Evolutionary conservation across 2,113 vertebrate genomes (phyloP).

Genomic region (Madoqua kirkii): DNA sequence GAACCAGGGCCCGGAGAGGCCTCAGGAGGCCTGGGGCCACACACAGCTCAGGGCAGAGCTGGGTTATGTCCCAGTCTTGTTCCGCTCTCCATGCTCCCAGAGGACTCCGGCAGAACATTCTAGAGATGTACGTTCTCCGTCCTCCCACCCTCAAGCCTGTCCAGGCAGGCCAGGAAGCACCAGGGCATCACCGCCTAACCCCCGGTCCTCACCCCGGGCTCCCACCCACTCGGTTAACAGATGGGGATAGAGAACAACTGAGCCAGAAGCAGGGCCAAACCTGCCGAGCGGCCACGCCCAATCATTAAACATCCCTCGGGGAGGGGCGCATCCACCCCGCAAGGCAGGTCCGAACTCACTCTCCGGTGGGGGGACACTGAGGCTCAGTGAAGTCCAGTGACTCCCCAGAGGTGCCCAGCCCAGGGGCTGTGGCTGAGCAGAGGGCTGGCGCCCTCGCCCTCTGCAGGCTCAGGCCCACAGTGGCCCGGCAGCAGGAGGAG

Average conservation of each 20-base stretch:
- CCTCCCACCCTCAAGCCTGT: background rate
- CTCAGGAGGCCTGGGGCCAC: background rate
- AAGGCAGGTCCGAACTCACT: background rate
- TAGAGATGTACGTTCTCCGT: no score
- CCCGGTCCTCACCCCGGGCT: accelerated
- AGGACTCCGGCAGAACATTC: background rate
- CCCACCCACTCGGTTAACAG: background rate
- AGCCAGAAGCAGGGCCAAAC: background rate
- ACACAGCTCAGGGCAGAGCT: background rate
- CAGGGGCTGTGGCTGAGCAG: background rate
- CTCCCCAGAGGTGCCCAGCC: background rate
- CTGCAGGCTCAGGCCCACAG: background rate
- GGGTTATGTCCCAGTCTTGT: background rate
- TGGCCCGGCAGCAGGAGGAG: background rate
- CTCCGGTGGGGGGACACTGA: background rate
- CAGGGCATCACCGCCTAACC: background rate
- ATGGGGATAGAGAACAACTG: accelerated
- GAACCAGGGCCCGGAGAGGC: background rate
- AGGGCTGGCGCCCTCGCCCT: background rate
- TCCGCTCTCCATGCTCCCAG: background rate
- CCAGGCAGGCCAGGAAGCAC: background rate
- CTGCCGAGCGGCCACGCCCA: accelerated
- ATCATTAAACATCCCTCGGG: accelerated
- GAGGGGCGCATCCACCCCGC: no score
- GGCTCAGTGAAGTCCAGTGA: background rate